phyloP scores from a whole-genome alignment of 2,113 vertebrate species.

The Jaculus jaculus region DNA sequence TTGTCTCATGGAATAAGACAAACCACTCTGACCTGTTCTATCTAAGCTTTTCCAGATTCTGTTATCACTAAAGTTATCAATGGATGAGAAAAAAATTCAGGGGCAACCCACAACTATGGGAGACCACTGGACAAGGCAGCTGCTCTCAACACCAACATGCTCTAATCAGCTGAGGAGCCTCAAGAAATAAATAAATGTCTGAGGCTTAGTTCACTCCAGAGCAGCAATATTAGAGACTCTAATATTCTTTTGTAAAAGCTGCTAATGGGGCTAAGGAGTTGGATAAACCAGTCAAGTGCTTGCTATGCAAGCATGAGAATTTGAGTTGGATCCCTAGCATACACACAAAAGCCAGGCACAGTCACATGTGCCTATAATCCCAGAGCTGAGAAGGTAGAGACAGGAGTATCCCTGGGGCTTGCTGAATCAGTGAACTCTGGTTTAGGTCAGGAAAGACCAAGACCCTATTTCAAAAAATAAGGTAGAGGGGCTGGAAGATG shows the following conservation, averaged over 20 bases:
- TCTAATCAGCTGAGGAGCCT: not conserved
- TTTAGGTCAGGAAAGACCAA: too few species aligned
- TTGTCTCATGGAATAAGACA: not conserved
- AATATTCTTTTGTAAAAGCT: not conserved
- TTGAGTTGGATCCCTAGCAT: too few species aligned
- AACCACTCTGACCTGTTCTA: not conserved
- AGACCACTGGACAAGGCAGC: not conserved
- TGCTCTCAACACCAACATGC: not conserved
- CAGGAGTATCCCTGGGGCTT: too few species aligned
- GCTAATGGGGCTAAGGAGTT: not conserved
- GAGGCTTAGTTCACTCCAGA: not conserved
- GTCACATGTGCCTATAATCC: too few species aligned
- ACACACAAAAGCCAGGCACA: too few species aligned
- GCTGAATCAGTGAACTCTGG: too few species aligned
- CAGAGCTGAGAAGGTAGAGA: too few species aligned
- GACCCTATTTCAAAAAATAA: too few species aligned
- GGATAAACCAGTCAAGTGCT: too few species aligned
- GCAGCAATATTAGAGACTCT: not conserved
- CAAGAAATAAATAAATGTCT: not conserved
- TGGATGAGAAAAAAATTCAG: not conserved
- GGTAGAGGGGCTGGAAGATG: too few species aligned
- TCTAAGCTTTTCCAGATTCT: conserved; percentile 35
- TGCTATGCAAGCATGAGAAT: too few species aligned
- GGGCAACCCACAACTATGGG: not conserved
- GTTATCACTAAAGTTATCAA: conserved; percentile 15